Conservation (phyloP, 1,140 invertebrate genomes). For the Drosophila novamexicana region DNA sequence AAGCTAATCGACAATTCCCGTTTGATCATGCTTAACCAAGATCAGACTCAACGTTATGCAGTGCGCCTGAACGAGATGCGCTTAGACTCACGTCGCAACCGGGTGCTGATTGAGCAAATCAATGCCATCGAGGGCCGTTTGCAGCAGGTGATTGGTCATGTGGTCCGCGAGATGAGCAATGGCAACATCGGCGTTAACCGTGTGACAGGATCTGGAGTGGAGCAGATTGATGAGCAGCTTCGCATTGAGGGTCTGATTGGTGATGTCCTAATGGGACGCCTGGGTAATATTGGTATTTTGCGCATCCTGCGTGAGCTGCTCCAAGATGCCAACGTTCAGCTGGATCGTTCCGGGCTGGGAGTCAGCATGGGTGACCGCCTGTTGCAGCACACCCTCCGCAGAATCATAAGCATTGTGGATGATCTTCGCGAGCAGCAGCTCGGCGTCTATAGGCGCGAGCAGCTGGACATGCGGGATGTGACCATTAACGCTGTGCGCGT, state of each 20-base stretch:
- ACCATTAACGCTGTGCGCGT: conserved; percentile 86
- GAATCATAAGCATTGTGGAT: conserved; percentile 86
- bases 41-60: conserved; percentile 41
- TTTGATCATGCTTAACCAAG: conserved; percentile 5
- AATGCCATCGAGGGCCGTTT: conserved; percentile 29
- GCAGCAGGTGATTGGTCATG: conserved; percentile 20
- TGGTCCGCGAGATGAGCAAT: conserved; percentile 34
- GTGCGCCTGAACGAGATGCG: conserved; percentile 57
- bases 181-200: background rate
- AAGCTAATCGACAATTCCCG: conserved; percentile 31
- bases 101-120: conserved; percentile 44
- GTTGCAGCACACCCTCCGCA: conserved; percentile 87
- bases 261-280: conserved; percentile 55
- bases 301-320: conserved; percentile 54
- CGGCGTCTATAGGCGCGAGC: conserved; percentile 85
- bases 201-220: background rate
- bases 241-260: conserved; percentile 49
- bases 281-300: conserved; percentile 54
- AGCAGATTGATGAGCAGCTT: conserved; percentile 26
- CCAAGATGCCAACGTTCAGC: conserved; percentile 31
- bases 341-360: conserved; percentile 49
- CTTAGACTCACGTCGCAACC: conserved; percentile 43
- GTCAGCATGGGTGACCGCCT: conserved; percentile 86
- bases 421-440: conserved; percentile 86
- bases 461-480: conserved; percentile 86